These are phyloP conservation scores for Phaenicophaeus curvirostris DNA, from an alignment of 2,797 vertebrate species.

Conservation along the genomic window DNA sequence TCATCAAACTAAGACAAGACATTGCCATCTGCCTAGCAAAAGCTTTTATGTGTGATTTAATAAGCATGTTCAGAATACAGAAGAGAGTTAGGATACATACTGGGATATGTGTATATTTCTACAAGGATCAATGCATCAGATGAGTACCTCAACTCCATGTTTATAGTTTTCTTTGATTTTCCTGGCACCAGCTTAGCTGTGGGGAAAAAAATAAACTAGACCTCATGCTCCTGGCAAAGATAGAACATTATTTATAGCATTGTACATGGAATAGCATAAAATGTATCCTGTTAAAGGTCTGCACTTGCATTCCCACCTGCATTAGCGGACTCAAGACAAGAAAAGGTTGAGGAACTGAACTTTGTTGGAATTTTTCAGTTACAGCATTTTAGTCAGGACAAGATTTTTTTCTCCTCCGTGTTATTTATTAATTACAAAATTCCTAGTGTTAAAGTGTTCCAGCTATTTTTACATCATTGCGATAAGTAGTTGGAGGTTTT, in stretches of 20 bases:
- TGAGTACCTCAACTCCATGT: not conserved
- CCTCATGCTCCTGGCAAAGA: not conserved
- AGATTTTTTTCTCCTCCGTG: not conserved
- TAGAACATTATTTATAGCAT: fast-evolving
- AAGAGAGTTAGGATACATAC: not conserved
- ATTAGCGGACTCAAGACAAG: not conserved
- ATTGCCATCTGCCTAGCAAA: not conserved
- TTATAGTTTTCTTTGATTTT: not conserved
- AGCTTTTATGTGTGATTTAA: not conserved
- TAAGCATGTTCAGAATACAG: not conserved
- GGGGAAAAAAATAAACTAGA: not conserved
- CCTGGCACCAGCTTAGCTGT: not conserved
- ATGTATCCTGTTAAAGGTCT: not conserved
- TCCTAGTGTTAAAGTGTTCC: not conserved
- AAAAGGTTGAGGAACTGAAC: not conserved
- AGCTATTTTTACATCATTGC: not conserved
- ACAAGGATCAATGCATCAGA: not conserved
- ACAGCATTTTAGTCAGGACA: not conserved
- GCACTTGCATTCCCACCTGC: not conserved
- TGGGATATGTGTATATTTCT: not conserved
- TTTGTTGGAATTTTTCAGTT: not conserved
- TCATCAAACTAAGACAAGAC: not conserved
- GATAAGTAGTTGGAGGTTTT: not conserved
- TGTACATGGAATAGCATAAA: not conserved
- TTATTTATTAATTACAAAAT: not conserved